Evolutionary conservation across 2,113 vertebrate species (phyloP), one percentile per base, ranked within the genome.

Genomic region (Camelus bactrianus): DNA sequence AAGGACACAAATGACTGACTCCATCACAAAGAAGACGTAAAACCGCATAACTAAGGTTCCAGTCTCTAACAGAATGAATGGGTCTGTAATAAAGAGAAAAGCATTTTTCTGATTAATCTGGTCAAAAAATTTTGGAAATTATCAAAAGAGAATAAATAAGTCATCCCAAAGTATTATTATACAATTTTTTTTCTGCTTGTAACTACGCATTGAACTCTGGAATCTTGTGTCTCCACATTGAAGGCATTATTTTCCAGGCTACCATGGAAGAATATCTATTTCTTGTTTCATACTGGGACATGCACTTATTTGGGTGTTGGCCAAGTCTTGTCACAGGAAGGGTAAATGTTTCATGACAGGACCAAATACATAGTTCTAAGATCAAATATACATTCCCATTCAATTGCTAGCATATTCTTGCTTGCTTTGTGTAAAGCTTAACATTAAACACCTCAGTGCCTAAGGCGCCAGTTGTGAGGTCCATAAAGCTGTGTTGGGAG

Each of bases 321-420:
- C 26, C 69, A 89, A 83, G 38, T 54, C 83, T 86, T 65, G 14
- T 92, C 67, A 79, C 22, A 67, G 15, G 28, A 32, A 75, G 69
- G 77, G 16, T 22, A 73, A 79, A n/a, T 46, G 42, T 64, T 67
- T 89, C 85, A 56, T 11, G 30, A 70, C 0, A 54, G n/a, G 38
- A 82, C 52, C 89, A 82, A 95, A 77, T 28, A 76, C 87, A 50
- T 28, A 67, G 28, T 92, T 86, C 60, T 77, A 76, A 17, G 46
- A 64, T 42, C 60, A 26, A 81, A 64, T 42, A 72, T 24, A 86
- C 46, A 85, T 81, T 35, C 35, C 38, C 19, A 60, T 76, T n/a
- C n/a, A 65, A 75, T 32, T 94, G 52, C 13, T 50, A 76, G 60
- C 65, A 89, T 30, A 89, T 64, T 70, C 64, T 64, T 73, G 24